Base-by-base conservation (phyloP, 2,888 invertebrate species). In the Scaptomyza tumidula region DNA sequence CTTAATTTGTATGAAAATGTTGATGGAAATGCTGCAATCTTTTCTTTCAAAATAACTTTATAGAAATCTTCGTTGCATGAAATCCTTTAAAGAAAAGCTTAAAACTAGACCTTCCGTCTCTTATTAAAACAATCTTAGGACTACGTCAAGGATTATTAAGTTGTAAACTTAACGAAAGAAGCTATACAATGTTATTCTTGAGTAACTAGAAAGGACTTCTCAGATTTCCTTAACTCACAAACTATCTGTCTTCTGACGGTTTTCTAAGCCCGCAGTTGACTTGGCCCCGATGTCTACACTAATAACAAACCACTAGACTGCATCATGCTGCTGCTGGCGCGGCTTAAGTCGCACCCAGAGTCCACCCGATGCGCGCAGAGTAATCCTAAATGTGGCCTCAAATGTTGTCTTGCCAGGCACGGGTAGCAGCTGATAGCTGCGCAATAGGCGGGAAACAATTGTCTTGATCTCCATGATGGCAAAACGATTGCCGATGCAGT, bases 381-480 rank as follows among this genome's bases (percentile, higher is more conserved):
- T 94, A 44, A 94, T 92, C 55, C 94, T 92, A 78, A 93, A 94
- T 9, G 91, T 91, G 2, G 94, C 91, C 48, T 90, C 89, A 14
- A 94, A 83, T 52, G 93, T 90, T 55, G 93, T 93, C 75, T 93
- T 93, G 1, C 93, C 93, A 6, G 92, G 90, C n/a, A 93, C 92
- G 1, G 94, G 91, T 9, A 90, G 71, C 31, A 94, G 66, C 6
- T 92, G 90, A 78, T 92, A 94, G 67, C 93, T 92, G 14, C 93
- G 90, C 35, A 94, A 78, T 33, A 94, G 76, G 14, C 93, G 90
- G 14, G 94, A 93, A 29, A 94, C 90, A 29, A 94, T 90, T 1
- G 93, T 93, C 89, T 94, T 94, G 87, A 94, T 93, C 90, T 94
- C 94, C 78, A 94, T 84, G 61, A 93, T 92, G 3, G 94, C 94